Conservation (phyloP, 2,797 vertebrate species). For the Siniperca scherzeri region DNA sequence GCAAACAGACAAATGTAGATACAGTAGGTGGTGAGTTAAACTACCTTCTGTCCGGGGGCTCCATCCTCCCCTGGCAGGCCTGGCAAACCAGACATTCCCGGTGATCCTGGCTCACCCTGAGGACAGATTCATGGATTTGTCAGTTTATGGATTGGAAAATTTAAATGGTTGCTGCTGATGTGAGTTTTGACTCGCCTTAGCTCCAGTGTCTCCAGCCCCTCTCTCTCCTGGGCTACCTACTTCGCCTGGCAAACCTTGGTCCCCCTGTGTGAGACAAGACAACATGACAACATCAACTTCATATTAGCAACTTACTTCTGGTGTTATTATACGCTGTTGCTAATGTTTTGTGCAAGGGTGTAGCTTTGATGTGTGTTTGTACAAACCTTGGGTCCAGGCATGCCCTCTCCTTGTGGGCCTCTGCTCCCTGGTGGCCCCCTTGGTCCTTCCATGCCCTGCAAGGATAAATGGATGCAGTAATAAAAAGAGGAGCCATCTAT, state of each 20-base stretch:
- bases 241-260: slow-evolving; percentile 90
- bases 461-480: neutral
- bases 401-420: slow-evolving; percentile 87
- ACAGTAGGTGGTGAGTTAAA: neutral
- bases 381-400: slow-evolving; percentile 89
- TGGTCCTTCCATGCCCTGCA: slow-evolving; percentile 89
- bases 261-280: slow-evolving; percentile 79
- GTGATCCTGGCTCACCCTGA: slow-evolving; percentile 90
- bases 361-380: neutral
- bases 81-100: slow-evolving; percentile 89
- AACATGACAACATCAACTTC: neutral
- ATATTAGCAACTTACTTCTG: neutral
- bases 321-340: neutral
- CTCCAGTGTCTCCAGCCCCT: slow-evolving; percentile 87
- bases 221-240: slow-evolving; percentile 88
- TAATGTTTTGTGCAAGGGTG: too few relatives aligned
- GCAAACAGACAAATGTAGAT: neutral
- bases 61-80: slow-evolving; percentile 93
- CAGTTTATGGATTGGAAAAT: neutral
- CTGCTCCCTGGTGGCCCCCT: slow-evolving; percentile 87
- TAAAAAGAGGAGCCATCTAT: neutral
- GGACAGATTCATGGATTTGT: slow-evolving; percentile 35
- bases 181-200: slow-evolving; percentile 83
- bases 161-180: neutral
- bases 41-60: slow-evolving; percentile 92